Base-by-base conservation (phyloP, 2,797 vertebrate species). In the Notamacropus eugenii region DNA sequence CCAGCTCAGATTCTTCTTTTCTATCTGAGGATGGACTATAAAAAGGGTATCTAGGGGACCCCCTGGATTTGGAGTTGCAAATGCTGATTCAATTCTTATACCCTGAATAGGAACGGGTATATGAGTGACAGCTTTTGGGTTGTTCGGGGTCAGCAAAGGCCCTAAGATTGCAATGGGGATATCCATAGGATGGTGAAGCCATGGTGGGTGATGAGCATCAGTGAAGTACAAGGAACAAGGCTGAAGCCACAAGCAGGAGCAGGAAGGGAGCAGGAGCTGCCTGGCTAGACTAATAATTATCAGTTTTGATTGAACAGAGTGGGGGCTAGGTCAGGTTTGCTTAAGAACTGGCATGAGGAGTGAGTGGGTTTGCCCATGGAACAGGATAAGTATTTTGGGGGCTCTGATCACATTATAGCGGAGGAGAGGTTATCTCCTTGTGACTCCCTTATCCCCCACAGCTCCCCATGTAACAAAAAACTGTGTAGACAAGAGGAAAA, bases 391-490 rank as follows among this genome's bases (percentile, higher is more conserved):
- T 13, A 3, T 62, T 24, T 31, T 62, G 58, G 28, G 59, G 95
- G 59, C 91, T 97, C 96, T 95, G 96, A 93, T 92, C 74, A 93
- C 59, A 55, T 93, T 90, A 55, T 46, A 16, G 93, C 52, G 3
- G 10, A 95, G 93, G 95, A 93, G 95, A 95, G 82, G 52, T 62
- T 97, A 52, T 93, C 94, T 92, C 97, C 62, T 74, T 74, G 14
- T 74, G 14, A 74, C 13, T 40, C 34, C 16, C 95, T 95, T 96
- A 52, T 96, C 96, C 97, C 96, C 94, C 94, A 95, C 96, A 93
- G 94, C 94, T 96, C 97, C 94, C 96, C 96, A 96, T 97, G 95
- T 98, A 98, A 97, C 95, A 98, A 98, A 98, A 98, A 98, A 98
- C 93, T 97, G 40, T 98, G 98, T 97, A 97, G 94, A 40, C 34